Evolutionary conservation across 2,797 vertebrate genomes (phyloP).

Genomic region (Melanotaenia parkinsoni): DNA sequence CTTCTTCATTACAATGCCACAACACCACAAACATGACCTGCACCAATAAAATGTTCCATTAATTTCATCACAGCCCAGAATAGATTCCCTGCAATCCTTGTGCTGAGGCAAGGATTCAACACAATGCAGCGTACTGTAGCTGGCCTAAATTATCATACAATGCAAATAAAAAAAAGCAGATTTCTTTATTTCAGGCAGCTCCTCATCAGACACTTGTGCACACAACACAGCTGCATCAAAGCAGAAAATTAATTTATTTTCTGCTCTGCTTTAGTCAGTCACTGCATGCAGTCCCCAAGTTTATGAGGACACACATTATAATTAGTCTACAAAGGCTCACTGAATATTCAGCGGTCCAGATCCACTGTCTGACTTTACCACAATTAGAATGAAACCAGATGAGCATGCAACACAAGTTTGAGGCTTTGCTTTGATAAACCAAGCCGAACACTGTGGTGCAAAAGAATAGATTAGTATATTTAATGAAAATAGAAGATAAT

Average conservation of each 20-base stretch:
- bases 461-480: conserved; percentile 55
- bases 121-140: conserved; percentile 33
- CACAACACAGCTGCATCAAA: conserved; percentile 77
- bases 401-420: conserved; percentile 56
- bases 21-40: conserved; percentile 70
- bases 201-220: conserved; percentile 62
- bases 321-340: conserved; percentile 78
- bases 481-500: conserved; percentile 48
- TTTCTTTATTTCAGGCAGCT: conserved; percentile 62
- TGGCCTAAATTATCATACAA: conserved; percentile 75
- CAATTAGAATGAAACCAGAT: conserved; percentile 67
- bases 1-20: conserved; percentile 68
- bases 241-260: conserved; percentile 76
- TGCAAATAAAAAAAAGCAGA: conserved; percentile 56
- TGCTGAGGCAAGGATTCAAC: conserved; percentile 63
- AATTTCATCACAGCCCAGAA: conserved; percentile 67
- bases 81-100: conserved; percentile 56
- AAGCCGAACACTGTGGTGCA: conserved; percentile 25
- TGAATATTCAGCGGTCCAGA: conserved; percentile 81
- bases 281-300: conserved; percentile 71
- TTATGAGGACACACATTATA: conserved; percentile 77
- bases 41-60: conserved; percentile 74
- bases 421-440: conserved; percentile 56
- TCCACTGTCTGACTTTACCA: conserved; percentile 63
- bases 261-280: conserved; percentile 71